Base-by-base conservation (phyloP, 2,113 vertebrate genomes). In the Pitta sordida region DNA sequence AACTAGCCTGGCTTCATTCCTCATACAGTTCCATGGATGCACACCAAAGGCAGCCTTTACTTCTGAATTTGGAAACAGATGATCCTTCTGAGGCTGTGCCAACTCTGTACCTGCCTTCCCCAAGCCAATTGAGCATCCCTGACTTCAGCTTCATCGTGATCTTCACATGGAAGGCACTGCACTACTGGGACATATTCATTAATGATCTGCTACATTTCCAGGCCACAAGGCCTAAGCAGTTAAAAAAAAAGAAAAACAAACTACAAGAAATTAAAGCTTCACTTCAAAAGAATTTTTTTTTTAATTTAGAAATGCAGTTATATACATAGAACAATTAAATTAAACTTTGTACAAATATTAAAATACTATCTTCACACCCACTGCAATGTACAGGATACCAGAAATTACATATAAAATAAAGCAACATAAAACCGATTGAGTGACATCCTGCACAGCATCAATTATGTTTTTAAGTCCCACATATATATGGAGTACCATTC, bases 321-420 rank as follows among this genome's bases (percentile, higher is more conserved):
- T 99, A 99, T 99, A 99, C 99, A 99, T 98, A 99, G 99, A 98
- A 98, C 98, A 98, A 98, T 98, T 99, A 99, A 99, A 99, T 99
- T 99, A 99, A 99, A 99, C 98, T 99, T 99, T 99, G 98, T 99
- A 99, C 99, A 99, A 99, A 99, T 99, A 99, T 99, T 99, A 99
- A 99, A 99, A 99, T 99, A 99, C 98, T 99, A 99, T 99, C 98
- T 99, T 99, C 98, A 99, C 99, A 99, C 98, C 98, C 99, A 99
- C 98, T 98, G 98, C 98, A 99, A 99, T 99, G 98, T 99, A 99
- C 98, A 99, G 98, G 98, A 98, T 98, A 98, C 97, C 97, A 97
- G 97, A 98, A 98, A 97, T 98, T 88, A 95, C 97, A 96, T 97
- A 98, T 93, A 98, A 98, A 98, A 97, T 96, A 98, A 98, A 97